A percentile compares a stretch with the other conserved stretches of the same genome.
Evolutionary conservation across 2,797 vertebrate genomes (phyloP).

Genomic region (Enteromius treurensis): DNA sequence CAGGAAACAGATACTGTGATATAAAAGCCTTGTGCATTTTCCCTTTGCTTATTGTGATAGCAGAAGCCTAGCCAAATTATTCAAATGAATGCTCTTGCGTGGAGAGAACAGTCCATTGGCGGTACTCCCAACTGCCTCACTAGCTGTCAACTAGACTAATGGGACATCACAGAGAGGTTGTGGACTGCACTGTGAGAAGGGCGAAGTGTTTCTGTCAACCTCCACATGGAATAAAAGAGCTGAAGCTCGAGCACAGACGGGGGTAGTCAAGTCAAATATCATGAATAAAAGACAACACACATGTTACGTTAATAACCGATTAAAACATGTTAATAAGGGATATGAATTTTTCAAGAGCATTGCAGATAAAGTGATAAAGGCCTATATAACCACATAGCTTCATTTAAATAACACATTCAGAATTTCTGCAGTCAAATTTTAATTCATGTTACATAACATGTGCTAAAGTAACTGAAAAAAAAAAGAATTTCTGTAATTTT

Average conservation of each 20-base stretch:
- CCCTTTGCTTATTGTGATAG: constrained; percentile 1
- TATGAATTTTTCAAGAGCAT: background rate
- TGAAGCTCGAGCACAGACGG: background rate
- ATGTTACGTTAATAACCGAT: no score
- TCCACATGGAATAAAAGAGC: constrained; percentile 14
- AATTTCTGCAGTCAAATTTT: background rate
- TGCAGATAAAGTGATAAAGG: background rate
- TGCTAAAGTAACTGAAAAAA: background rate
- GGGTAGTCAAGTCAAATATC: background rate
- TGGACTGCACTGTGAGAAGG: constrained; percentile 10
- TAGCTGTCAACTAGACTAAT: constrained; percentile 30
- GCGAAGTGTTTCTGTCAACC: constrained; percentile 28
- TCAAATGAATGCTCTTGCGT: constrained; percentile 15
- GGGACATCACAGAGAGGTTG: constrained; percentile 21
- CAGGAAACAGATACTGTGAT: background rate
- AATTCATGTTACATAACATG: background rate
- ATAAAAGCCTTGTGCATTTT: background rate
- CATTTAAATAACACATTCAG: background rate
- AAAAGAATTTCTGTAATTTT: background rate
- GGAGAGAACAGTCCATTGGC: constrained; percentile 8
- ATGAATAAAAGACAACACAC: background rate
- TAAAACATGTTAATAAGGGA: background rate
- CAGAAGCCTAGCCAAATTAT: constrained; percentile 17
- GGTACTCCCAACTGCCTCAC: constrained; percentile 1
- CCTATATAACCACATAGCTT: background rate